phyloP scores from a whole-genome alignment of 2,113 vertebrate genomes.

The Podarcis muralis region DNA sequence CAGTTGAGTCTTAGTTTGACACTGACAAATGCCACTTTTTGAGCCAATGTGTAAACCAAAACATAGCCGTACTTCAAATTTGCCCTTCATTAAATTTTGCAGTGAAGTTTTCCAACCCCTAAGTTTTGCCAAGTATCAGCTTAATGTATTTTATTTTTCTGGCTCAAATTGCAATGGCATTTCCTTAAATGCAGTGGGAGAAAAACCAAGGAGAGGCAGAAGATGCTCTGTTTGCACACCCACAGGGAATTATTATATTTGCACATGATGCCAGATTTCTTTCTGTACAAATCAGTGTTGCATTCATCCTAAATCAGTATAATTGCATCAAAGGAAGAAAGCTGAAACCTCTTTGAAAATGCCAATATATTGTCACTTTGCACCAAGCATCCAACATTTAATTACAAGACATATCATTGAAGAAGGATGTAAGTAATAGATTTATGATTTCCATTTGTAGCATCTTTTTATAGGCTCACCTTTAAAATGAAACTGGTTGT shows the following conservation, averaged over 20 bases:
- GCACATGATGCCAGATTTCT: not conserved
- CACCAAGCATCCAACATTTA: not conserved
- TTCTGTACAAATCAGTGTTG: constrained; percentile 10
- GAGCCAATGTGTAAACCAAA: too few relatives aligned
- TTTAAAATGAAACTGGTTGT: not conserved
- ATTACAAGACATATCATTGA: not conserved
- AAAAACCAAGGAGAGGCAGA: not conserved
- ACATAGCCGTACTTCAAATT: too few relatives aligned
- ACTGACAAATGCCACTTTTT: too few relatives aligned
- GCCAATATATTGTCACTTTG: not conserved
- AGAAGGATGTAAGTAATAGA: not conserved
- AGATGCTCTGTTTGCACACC: not conserved
- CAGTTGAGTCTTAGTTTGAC: too few relatives aligned
- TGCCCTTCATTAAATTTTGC: too few relatives aligned
- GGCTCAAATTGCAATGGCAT: not conserved
- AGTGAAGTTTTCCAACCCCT: too few relatives aligned
- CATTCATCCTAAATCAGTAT: constrained; percentile 17
- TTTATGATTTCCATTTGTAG: not conserved
- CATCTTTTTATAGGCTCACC: not conserved
- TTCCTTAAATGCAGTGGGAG: not conserved
- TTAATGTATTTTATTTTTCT: not conserved
- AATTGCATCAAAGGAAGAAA: constrained; percentile 12
- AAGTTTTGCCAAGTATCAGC: not conserved
- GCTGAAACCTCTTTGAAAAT: not conserved
- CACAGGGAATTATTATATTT: constrained; percentile 14